Base-by-base conservation (phyloP, 2,113 vertebrate genomes). In the Thinocorus orbignyianus region DNA sequence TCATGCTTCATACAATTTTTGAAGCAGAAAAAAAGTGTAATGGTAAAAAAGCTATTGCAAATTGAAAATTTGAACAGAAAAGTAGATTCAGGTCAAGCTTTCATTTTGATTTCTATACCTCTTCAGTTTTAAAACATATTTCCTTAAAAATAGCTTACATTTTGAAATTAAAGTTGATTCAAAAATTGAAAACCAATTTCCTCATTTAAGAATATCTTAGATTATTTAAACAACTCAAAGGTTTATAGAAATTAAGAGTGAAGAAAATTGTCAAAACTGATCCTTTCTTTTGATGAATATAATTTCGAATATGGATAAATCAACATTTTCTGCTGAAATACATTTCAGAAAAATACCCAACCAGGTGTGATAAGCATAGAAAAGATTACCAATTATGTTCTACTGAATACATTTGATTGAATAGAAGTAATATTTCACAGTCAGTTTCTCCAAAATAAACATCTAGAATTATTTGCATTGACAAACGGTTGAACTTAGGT, bases 341-440 rank as follows among this genome's bases (percentile, higher is more conserved):
- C 9, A 10, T 94, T 79, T 55, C 57, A 61, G 87, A 94, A 85
- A 90, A 92, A 88, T 46, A 91, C 23, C 58, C 70, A 77, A 0
- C 48, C 93, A 91, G 89, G 91, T 96, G 86, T 95, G 91, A 76
- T 19, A 81, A 61, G 25, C 57, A 62, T 19, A 73, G 61, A 72
- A 73, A 91, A 82, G n/a, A 73, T 73, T 88, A 60, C 20, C 54
- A 91, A 16, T 91, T 86, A 76, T 86, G 9, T 51, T 35, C 77
- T 48, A 33, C n/a, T 95, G 94, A 90, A 95, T 93, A 58, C 31
- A 77, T 96, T 44, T 96, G 81, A 92, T 94, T 90, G 30, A 79
- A 70, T 16, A 86, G 23, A 81, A 28, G 35, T 73, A 81, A 7
- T 48, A 88, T 70, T 77, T 85, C 42, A 51, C 88, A 66, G 58